Evolutionary conservation across 2,888 invertebrate genomes (phyloP).

Genomic region (Brachyptera putata): DNA sequence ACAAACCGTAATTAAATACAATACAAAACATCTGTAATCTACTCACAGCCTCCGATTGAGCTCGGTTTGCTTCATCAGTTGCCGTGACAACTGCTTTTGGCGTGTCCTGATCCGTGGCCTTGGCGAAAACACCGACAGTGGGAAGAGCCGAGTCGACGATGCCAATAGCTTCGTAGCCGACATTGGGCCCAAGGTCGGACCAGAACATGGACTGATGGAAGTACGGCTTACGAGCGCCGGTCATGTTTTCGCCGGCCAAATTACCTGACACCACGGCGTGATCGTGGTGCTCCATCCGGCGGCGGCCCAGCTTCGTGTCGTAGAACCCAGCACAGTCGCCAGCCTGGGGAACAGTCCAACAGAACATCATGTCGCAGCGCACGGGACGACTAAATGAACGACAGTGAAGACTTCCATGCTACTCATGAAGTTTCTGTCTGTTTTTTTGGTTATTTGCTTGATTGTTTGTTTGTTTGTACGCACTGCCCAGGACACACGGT

Average conservation of each 20-base stretch:
- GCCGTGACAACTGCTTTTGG: constrained; percentile 48
- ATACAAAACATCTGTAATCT: no score
- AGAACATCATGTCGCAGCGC: no score
- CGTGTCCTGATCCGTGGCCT: constrained; percentile 52
- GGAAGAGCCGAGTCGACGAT: constrained; percentile 79
- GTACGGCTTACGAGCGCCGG: constrained; percentile 74
- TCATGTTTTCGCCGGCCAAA: constrained; percentile 96
- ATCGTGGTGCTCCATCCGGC: constrained; percentile 94
- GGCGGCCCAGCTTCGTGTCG: constrained; percentile 78
- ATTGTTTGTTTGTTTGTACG: no score
- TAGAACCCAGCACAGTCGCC: constrained; percentile 94
- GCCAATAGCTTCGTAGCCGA: constrained; percentile 93
- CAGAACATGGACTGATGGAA: constrained; percentile 94
- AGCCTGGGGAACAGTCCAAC: constrained; percentile 58
- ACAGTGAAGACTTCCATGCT: no score
- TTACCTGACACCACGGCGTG: constrained; percentile 95
- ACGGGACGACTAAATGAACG: no score
- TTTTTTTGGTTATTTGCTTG: no score
- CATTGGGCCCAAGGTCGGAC: constrained; percentile 89
- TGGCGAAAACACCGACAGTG: constrained; percentile 87
- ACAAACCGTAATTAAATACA: no score
- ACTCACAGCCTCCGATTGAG: constrained; percentile 47
- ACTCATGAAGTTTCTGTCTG: no score
- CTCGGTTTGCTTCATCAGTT: constrained; percentile 48
- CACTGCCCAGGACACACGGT: no score